Evolutionary conservation across 2,113 vertebrate species (phyloP).

Genomic region (Leucoraja erinaceus): DNA sequence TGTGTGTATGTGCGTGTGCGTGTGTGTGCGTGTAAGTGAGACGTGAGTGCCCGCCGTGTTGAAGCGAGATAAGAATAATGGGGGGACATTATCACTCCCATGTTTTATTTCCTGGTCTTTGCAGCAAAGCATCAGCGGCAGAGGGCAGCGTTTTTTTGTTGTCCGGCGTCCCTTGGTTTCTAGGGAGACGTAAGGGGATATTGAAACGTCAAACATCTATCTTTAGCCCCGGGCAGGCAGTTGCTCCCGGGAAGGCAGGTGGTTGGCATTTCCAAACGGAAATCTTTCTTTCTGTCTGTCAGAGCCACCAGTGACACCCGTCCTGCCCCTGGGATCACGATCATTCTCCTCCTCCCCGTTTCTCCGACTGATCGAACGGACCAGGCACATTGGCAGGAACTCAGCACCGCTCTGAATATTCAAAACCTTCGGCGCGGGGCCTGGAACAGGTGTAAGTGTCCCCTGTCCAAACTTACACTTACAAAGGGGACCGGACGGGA

Average conservation of each 20-base stretch:
- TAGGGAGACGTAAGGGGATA: not conserved
- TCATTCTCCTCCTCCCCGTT: not conserved
- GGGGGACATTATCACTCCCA: no score
- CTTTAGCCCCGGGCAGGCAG: not conserved
- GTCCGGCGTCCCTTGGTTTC: not conserved
- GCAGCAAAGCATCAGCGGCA: not conserved
- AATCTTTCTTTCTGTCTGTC: not conserved
- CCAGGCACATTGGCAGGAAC: not conserved
- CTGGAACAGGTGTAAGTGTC: not conserved
- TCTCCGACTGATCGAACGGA: not conserved
- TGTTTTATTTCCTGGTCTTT: conserved; percentile 5
- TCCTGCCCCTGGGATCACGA: not conserved
- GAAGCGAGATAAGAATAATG: not conserved
- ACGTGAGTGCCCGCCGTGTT: not conserved
- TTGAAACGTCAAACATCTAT: not conserved
- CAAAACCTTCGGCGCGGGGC: not conserved
- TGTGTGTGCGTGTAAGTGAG: not conserved
- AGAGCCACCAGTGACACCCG: not conserved
- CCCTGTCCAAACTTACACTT: not conserved
- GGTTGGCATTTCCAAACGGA: not conserved
- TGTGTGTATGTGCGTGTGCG: not conserved
- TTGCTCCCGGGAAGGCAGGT: not conserved
- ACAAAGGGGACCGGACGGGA: no score
- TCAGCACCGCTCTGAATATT: not conserved
- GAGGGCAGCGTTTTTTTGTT: not conserved